phyloP scores from a whole-genome alignment of 2,113 vertebrate genomes.

The Myotis lucifugus region DNA sequence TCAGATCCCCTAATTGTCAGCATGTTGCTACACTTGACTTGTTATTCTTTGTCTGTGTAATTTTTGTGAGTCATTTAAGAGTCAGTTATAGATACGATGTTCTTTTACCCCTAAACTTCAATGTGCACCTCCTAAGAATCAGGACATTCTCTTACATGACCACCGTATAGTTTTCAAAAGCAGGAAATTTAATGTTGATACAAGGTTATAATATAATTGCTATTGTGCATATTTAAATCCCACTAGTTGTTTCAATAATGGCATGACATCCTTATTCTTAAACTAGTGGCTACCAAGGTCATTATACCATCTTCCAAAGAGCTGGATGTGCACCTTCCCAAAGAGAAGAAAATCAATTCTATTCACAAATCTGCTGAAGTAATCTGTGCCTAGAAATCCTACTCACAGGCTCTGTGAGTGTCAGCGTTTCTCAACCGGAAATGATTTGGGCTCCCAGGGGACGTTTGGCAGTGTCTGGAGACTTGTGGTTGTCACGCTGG shows the following conservation, averaged over 20 bases:
- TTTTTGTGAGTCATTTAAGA: neutral
- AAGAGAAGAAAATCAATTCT: neutral
- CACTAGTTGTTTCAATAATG: neutral
- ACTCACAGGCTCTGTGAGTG: neutral
- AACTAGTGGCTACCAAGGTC: neutral
- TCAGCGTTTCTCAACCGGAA: neutral
- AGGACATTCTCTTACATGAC: neutral
- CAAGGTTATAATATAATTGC: neutral
- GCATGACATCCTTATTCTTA: neutral
- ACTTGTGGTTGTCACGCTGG: neutral
- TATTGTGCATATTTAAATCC: neutral
- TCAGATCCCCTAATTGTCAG: neutral
- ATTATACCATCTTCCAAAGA: neutral
- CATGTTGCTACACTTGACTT: neutral
- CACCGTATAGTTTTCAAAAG: neutral
- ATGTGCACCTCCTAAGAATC: neutral
- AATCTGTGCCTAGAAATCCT: neutral
- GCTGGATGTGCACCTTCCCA: too few species aligned
- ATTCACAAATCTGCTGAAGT: neutral
- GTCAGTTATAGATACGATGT: neutral
- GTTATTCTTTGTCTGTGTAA: neutral
- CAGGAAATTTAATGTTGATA: neutral
- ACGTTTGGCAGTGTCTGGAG: neutral
- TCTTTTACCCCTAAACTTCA: neutral
- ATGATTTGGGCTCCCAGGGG: neutral